Base-by-base conservation (phyloP, 2,113 vertebrate genomes). In the Alexandromys fortis region DNA sequence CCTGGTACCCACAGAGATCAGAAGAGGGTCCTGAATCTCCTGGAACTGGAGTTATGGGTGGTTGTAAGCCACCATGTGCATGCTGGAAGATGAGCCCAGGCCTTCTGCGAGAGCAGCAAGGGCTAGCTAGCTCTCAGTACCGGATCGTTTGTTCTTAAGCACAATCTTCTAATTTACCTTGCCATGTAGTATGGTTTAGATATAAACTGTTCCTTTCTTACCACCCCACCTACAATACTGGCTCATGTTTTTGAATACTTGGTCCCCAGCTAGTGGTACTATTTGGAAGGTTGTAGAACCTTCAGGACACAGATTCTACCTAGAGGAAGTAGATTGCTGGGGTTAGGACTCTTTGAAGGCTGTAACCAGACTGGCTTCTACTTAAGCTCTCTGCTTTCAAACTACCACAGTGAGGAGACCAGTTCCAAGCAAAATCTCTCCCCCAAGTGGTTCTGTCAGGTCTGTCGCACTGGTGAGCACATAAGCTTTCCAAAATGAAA, bases 401-500 rank as follows among this genome's bases (percentile, higher is more conserved):
- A 19, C 47, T 52, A 49, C 47, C 77, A 78, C 35, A 78, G 45
- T 12, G 77, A 61, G 19, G 55, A 58, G 55, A 58, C 2, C 21
- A 81, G 33, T 33, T 55, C 33, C 78, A n/a, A 52, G 49, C 21
- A 82, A 81, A 82, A 82, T 82, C 33, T 58, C 52, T 82, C 35
- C 79, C 52, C 13, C 79, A 58, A 82, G 52, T 38, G 30, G 22
- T 82, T 81, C 79, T 82, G 79, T 61, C 35, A 38, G 52, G 58
- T 81, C 79, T 82, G 79, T 38, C 11, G 13, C 79, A 82, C 19
- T n/a, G 19, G 10, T 38, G 21, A 82, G 52, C 13, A 82, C 33
- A 42, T 83, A 91, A 16, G 11, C 22, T 76, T 96, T 85, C 70
- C 24, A 95, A 97, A 96, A 93, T 67, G 45, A 93, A 97, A 94